phyloP scores from a whole-genome alignment of 64 coral and sea anemone species.

The Pachyseris speciosa region DNA sequence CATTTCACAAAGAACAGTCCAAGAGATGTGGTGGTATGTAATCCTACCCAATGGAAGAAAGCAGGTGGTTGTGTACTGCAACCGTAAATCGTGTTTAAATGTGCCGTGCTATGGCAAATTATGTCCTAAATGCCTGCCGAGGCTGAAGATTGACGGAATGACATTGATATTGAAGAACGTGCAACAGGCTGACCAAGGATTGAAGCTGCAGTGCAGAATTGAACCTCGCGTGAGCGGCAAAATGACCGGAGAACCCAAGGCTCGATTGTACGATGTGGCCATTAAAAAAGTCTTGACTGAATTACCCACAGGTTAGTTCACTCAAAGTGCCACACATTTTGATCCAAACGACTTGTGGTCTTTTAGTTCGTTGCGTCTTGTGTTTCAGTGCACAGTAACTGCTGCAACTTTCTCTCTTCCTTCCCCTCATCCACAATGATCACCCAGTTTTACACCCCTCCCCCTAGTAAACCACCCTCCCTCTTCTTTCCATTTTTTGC shows the following conservation, averaged over 20 bases:
- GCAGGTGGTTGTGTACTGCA: background rate
- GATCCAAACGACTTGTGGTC: too few relatives aligned
- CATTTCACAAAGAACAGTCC: background rate
- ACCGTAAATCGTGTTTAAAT: background rate
- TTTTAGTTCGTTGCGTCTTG: too few relatives aligned
- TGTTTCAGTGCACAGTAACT: too few relatives aligned
- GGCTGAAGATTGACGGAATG: background rate
- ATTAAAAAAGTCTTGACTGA: background rate
- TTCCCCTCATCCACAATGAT: too few relatives aligned
- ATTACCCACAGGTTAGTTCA: background rate
- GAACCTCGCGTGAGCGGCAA: too few relatives aligned
- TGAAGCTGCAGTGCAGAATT: background rate
- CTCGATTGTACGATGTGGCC: background rate
- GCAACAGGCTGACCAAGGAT: background rate
- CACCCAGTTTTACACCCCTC: too few relatives aligned
- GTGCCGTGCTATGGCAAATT: background rate
- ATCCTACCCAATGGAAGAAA: background rate
- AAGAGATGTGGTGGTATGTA: conserved; percentile 1
- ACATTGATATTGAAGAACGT: background rate
- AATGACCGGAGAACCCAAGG: too few relatives aligned
- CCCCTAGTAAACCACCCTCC: too few relatives aligned
- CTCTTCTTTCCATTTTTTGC: too few relatives aligned
- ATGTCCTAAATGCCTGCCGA: background rate
- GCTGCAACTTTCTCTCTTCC: too few relatives aligned
- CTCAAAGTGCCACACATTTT: too few relatives aligned